Conservation (phyloP, 2,888 invertebrate species). For the Nowickia ferox region DNA sequence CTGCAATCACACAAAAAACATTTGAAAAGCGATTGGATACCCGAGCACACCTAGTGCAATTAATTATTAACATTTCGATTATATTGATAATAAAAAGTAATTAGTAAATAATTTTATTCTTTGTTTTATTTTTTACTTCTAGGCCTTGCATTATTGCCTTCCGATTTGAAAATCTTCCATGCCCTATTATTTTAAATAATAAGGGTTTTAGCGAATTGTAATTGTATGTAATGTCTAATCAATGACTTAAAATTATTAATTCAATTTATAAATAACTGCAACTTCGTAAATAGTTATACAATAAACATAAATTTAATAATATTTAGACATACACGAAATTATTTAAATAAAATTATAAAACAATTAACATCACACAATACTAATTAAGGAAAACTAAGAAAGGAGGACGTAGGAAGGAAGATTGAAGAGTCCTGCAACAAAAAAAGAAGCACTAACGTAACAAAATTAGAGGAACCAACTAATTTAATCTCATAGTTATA, state of each 20-base stretch:
- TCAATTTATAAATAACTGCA: slow-evolving; percentile 58
- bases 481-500: slow-evolving; percentile 4
- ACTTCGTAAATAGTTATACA: slow-evolving; percentile 56
- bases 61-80: not conserved
- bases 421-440: not conserved
- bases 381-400: slow-evolving; percentile 27
- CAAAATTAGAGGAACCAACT: slow-evolving; percentile 10
- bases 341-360: slow-evolving; percentile 39
- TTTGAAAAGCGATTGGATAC: too few species aligned
- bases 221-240: slow-evolving; percentile 65
- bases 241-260: slow-evolving; percentile 62
- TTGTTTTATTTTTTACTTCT: slow-evolving; percentile 73
- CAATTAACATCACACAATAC: slow-evolving; percentile 46
- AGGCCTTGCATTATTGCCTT: slow-evolving; percentile 84
- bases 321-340: slow-evolving; percentile 42
- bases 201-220: slow-evolving; percentile 81
- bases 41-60: too few species aligned
- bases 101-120: not conserved
- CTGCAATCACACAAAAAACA: too few species aligned
- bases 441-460: not conserved
- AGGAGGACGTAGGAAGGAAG: slow-evolving; percentile 9
- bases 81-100: not conserved
- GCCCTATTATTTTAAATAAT: slow-evolving; percentile 80
- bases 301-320: slow-evolving; percentile 45
- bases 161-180: slow-evolving; percentile 82